A percentile compares a stretch with the other conserved stretches of the same genome.
Conservation (phyloP, 2,797 vertebrate genomes). For the Sebastes vulpes region DNA sequence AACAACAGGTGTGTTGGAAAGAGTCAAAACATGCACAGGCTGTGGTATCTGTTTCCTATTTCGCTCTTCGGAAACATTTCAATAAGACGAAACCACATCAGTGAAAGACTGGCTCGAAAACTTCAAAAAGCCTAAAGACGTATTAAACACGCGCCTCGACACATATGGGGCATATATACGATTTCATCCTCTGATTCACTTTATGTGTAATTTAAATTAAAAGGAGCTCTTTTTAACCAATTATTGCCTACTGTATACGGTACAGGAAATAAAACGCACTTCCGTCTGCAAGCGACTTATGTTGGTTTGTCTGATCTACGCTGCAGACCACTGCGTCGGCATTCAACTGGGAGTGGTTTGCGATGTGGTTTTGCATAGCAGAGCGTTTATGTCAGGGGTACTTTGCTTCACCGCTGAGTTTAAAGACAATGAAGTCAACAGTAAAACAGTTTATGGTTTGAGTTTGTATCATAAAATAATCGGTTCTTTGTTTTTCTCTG, state of each 20-base stretch:
- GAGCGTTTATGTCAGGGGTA: background rate
- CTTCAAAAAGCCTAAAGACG: constrained; percentile 34
- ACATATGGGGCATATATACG: background rate
- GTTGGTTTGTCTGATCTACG: constrained; percentile 57
- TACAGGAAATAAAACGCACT: constrained; percentile 33
- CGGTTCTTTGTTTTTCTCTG: background rate
- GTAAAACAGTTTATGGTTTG: constrained; percentile 32
- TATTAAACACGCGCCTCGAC: background rate
- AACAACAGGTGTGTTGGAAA: constrained; percentile 65
- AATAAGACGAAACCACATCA: constrained; percentile 63
- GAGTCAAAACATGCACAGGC: constrained; percentile 14
- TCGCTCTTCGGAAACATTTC: constrained; percentile 40
- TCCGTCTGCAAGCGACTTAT: constrained; percentile 22
- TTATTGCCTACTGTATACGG: constrained; percentile 11
- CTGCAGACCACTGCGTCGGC: background rate
- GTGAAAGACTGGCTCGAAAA: constrained; percentile 12
- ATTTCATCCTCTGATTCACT: constrained; percentile 8
- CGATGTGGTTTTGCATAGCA: constrained; percentile 36
- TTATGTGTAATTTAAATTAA: constrained; percentile 48
- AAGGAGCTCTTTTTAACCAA: constrained; percentile 36
- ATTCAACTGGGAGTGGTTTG: constrained; percentile 31
- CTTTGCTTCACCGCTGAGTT: constrained; percentile 7
- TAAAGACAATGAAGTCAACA: constrained; percentile 31
- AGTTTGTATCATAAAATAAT: constrained; percentile 8
- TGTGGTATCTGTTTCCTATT: constrained; percentile 52